Evolutionary conservation across 2,797 vertebrate species (phyloP), one percentile per base, ranked within the genome.

Genomic region (Gymnoscopelus microlampas): DNA sequence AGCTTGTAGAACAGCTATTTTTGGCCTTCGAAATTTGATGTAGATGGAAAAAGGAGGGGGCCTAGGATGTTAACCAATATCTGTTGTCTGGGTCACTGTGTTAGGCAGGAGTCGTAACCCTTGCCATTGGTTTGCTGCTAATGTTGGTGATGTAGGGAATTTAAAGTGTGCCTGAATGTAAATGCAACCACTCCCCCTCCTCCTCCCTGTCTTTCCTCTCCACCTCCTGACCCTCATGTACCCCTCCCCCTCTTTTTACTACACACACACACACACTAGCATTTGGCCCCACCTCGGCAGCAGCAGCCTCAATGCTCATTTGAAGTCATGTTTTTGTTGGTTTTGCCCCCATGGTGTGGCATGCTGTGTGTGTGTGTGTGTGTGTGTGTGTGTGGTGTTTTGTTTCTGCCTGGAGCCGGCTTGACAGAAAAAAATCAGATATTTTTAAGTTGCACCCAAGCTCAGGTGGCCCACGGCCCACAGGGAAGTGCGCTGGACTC

Each of bases 311-410:
- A 68, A 71, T 69, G 59, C 76, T 81, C 80, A 75, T 84, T 88
- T 86, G 65, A 85, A 84, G 85, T 90, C 77, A 78, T 24, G 82
- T 78, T 78, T 87, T 68, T 83, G 85, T 85, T 90, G 75, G 75
- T 85, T 77, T 82, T 68, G 76, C 76, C 79, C 55, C 80, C 77
- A 81, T 11, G 70, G 66, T 85, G 86, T 58, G 77, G 68, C 75
- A 77, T 66, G 69, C 73, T 81, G 80, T 80, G 80, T 78, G 80
- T 75, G 82, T 73, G 39, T 10, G 7, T 75, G 82, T 73, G 39
- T 10, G 7, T 9, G 39, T 10, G 39, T 8, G 35, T 19, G 19
- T 19, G 5, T 44, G 39, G 39, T 44, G 39, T 44, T 44, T 72
- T 61, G 78, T 57, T 76, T 77, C 60, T 1, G 49, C 77, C 69